These are phyloP conservation scores for Orientallactaga sibirica DNA, from an alignment of 2,797 vertebrate species.

Conservation along the genomic window DNA sequence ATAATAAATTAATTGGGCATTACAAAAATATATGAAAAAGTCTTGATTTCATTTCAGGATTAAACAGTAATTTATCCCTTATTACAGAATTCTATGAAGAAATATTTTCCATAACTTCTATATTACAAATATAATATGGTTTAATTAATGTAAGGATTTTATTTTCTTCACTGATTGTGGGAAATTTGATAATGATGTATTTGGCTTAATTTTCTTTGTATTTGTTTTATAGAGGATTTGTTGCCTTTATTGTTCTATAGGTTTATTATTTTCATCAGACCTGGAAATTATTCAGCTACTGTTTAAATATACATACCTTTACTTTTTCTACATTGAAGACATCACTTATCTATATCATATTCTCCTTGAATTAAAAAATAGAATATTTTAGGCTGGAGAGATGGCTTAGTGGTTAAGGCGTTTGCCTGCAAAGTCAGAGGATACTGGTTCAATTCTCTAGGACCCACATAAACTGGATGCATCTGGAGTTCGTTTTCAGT, in stretches of 20 bases:
- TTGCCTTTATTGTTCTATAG: neutral
- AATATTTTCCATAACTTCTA: too few species aligned
- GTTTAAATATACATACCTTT: neutral
- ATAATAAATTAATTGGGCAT: too few species aligned
- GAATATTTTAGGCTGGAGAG: too few species aligned
- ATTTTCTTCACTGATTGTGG: neutral
- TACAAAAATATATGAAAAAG: too few species aligned
- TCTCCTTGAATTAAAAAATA: neutral
- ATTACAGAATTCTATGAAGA: too few species aligned
- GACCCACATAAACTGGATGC: too few species aligned
- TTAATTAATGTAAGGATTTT: neutral
- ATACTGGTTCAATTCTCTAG: too few species aligned
- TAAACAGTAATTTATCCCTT: too few species aligned
- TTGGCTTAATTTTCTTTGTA: neutral
- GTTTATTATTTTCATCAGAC: neutral
- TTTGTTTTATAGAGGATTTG: neutral
- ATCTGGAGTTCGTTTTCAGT: too few species aligned
- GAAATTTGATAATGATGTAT: neutral
- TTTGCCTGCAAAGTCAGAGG: too few species aligned
- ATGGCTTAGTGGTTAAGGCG: too few species aligned
- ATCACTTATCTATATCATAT: neutral
- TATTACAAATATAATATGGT: neutral
- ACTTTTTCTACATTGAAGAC: neutral
- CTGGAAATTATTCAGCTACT: neutral
- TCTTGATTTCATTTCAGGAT: too few species aligned